A percentile compares a stretch with the other conserved stretches of the same genome.
phyloP scores from a whole-genome alignment of 2,113 vertebrate species.

The Mirounga angustirostris region DNA sequence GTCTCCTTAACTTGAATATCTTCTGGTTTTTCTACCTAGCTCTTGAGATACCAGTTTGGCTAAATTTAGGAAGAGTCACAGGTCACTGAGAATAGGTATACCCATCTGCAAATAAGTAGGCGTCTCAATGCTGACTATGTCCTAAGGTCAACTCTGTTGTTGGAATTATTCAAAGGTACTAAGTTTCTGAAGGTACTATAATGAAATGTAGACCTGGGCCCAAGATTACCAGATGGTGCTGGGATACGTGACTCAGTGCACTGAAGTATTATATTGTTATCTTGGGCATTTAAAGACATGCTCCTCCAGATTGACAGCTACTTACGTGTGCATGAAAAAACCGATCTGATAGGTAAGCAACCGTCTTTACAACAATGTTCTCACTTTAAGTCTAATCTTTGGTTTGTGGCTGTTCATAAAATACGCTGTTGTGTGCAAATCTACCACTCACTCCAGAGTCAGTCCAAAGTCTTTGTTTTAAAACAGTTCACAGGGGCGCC shows the following conservation, averaged over 20 bases:
- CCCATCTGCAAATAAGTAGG: not conserved
- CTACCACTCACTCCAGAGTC: not conserved
- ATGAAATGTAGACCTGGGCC: not conserved
- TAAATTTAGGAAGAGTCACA: conserved; percentile 3
- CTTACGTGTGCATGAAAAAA: not conserved
- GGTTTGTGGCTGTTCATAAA: conserved; percentile 23
- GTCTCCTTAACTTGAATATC: not conserved
- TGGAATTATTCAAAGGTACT: not conserved
- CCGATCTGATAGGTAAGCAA: not conserved
- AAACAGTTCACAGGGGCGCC: not conserved
- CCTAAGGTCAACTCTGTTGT: not conserved
- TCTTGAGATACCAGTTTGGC: not conserved
- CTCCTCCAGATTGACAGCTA: not conserved
- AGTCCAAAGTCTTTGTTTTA: not conserved
- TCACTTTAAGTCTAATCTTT: not conserved
- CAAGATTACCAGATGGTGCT: not conserved
- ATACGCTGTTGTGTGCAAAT: not conserved
- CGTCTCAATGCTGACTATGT: not conserved
- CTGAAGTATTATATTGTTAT: not conserved
- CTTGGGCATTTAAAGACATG: not conserved
- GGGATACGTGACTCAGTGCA: not conserved
- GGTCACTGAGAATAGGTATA: not conserved
- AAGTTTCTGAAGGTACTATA: not conserved
- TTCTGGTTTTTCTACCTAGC: not conserved
- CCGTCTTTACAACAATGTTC: not conserved